These are phyloP conservation scores for Galendromus occidentalis DNA, from an alignment of 1,140 invertebrate species.

Conservation along the genomic window DNA sequence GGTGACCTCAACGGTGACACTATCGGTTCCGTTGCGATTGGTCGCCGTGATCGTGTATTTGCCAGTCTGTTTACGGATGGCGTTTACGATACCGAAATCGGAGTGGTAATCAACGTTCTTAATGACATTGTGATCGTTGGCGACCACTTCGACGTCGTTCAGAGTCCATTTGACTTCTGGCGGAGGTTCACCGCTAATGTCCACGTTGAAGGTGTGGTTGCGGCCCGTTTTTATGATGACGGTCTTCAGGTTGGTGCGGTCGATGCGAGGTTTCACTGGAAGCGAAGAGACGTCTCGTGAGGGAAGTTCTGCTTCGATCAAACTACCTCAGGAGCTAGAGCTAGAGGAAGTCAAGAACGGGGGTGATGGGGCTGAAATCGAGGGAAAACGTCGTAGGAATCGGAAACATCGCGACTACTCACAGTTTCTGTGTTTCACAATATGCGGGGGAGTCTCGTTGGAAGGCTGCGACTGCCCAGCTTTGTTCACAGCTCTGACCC, in stretches of 20 bases:
- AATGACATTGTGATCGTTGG: constrained; percentile 62
- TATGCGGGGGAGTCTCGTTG: constrained; percentile 69
- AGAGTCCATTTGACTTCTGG: constrained; percentile 66
- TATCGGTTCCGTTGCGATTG: constrained; percentile 70
- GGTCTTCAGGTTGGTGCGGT: constrained; percentile 64
- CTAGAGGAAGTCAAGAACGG: constrained; percentile 18
- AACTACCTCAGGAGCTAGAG: neutral
- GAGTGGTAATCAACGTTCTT: constrained; percentile 79
- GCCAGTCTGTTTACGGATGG: constrained; percentile 66
- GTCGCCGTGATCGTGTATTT: constrained; percentile 70
- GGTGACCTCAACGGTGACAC: constrained; percentile 69
- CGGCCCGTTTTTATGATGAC: constrained; percentile 67
- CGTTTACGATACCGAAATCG: constrained; percentile 58
- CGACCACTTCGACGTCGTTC: constrained; percentile 52
- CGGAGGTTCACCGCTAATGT: constrained; percentile 68
- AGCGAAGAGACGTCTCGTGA: constrained; percentile 18
- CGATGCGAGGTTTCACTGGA: constrained; percentile 73
- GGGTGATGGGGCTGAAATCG: no score
- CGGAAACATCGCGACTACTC: constrained; percentile 32
- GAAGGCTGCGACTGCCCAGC: constrained; percentile 67
- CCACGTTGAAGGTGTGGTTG: constrained; percentile 76
- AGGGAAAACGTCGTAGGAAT: neutral
- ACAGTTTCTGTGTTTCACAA: constrained; percentile 80
- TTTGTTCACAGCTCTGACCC: constrained; percentile 76
- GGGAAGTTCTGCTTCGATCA: neutral